phyloP scores from a whole-genome alignment of 2,113 vertebrate genomes.

The Ochotona curzoniae region DNA sequence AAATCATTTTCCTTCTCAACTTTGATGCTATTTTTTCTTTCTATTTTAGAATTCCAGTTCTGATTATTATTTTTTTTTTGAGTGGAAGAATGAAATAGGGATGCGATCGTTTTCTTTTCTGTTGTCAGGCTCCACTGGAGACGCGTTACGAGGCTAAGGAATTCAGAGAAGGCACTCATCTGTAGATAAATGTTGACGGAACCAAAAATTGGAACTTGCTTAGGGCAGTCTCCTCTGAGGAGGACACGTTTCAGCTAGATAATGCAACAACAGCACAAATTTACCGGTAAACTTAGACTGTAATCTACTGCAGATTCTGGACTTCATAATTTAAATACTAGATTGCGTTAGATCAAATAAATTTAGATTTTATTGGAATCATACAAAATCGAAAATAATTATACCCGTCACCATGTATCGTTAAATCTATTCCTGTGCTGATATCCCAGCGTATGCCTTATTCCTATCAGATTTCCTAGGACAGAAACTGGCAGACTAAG shows the following conservation, averaged over 20 bases:
- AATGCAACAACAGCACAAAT: slow-evolving; percentile 5
- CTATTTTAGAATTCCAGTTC: slow-evolving; percentile 5
- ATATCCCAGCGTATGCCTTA: not conserved
- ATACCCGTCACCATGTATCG: not conserved
- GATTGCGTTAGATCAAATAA: not conserved
- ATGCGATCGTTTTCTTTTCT: not conserved
- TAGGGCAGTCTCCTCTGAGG: not conserved
- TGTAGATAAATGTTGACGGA: not conserved
- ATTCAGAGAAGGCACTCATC: not conserved
- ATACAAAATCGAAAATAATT: slow-evolving; percentile 28
- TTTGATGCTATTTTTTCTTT: not conserved
- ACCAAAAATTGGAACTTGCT: not conserved
- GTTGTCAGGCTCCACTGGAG: not conserved
- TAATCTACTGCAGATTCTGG: not conserved
- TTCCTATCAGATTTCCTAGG: not conserved
- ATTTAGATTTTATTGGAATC: not conserved
- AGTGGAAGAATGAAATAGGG: not conserved
- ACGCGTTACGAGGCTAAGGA: not conserved
- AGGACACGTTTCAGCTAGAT: not conserved
- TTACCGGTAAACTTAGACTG: not conserved
- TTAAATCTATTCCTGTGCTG: not conserved
- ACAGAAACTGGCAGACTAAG: not conserved
- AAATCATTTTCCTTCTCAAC: slow-evolving; percentile 1
- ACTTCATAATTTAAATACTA: slow-evolving; percentile 26
- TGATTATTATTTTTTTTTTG: not conserved